Conservation (phyloP, 2,113 vertebrate genomes). For the Forbesichthys agassizii region DNA sequence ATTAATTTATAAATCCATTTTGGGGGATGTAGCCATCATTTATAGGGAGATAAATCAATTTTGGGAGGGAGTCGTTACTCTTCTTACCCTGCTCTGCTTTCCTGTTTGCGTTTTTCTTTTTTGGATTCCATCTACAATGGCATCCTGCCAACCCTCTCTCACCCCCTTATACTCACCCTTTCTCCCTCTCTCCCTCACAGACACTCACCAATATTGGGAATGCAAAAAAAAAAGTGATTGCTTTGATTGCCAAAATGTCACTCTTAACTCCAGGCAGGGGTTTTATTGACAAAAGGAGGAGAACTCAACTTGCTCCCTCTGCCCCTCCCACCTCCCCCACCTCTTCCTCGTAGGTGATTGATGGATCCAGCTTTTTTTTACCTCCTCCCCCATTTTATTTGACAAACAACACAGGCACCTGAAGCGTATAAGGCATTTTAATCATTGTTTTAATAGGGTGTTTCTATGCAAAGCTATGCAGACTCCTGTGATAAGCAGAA, state of each 20-base stretch:
- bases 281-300: slow-evolving; percentile 77
- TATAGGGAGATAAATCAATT: slow-evolving; percentile 94
- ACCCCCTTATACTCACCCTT: background rate
- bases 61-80: slow-evolving; percentile 82
- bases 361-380: slow-evolving; percentile 65
- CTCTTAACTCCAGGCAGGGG: slow-evolving; percentile 73
- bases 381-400: slow-evolving; percentile 73
- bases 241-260: slow-evolving; percentile 80
- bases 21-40: slow-evolving; percentile 87
- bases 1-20: slow-evolving; percentile 97
- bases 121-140: slow-evolving; percentile 56
- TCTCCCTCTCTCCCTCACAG: slow-evolving; percentile 8
- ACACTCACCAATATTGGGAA: slow-evolving; percentile 56
- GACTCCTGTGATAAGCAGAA: slow-evolving; percentile 67
- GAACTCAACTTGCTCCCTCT: slow-evolving; percentile 53
- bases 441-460: slow-evolving; percentile 81
- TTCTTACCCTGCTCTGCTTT: slow-evolving; percentile 73
- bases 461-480: slow-evolving; percentile 81
- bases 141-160: slow-evolving; percentile 66
- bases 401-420: slow-evolving; percentile 80
- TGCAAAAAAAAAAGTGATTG: slow-evolving; percentile 76
- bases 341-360: slow-evolving; percentile 70
- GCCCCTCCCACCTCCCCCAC: slow-evolving; percentile 40
- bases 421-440: slow-evolving; percentile 78
- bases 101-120: background rate